phyloP scores from a whole-genome alignment of 2,888 invertebrate genomes.

The Cybosia mesomella region DNA sequence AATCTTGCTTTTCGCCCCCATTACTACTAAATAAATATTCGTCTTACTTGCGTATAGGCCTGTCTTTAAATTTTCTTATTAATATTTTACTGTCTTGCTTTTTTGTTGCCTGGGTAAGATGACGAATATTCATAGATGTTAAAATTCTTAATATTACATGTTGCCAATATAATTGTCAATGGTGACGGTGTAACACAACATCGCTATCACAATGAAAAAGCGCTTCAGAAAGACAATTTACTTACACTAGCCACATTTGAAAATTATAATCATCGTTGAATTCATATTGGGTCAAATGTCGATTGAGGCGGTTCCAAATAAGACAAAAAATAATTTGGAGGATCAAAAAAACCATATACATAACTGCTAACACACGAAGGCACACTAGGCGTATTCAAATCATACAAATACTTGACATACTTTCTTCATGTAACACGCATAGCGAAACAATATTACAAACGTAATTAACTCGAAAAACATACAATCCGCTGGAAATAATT shows the following conservation, averaged over 20 bases:
- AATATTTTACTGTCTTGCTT: slow-evolving; percentile 5
- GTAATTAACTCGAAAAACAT: background rate
- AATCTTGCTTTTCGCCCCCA: slow-evolving; percentile 32
- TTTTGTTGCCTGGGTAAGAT: slow-evolving; percentile 4
- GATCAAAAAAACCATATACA: background rate
- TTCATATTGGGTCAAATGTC: slow-evolving; percentile 57
- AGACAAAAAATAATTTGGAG: background rate
- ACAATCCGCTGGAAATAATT: slow-evolving; percentile 4
- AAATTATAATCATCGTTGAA: background rate
- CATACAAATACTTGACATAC: background rate
- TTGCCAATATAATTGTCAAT: slow-evolving; percentile 14
- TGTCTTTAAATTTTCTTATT: slow-evolving; percentile 1
- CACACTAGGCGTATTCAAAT: background rate
- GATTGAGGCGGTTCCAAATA: slow-evolving; percentile 34
- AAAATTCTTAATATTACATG: slow-evolving; percentile 16
- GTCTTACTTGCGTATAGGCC: slow-evolving; percentile 16
- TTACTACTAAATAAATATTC: slow-evolving; percentile 45
- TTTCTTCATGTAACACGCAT: background rate
- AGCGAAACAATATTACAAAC: background rate
- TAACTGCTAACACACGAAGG: background rate
- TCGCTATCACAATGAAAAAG: slow-evolving; percentile 40
- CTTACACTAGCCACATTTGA: slow-evolving; percentile 14
- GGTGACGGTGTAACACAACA: slow-evolving; percentile 39
- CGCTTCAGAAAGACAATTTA: slow-evolving; percentile 20
- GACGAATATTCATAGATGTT: slow-evolving; percentile 43